Evolutionary conservation across 2,888 invertebrate species (phyloP).

Genomic region (Pseudeuparius sepicola): DNA sequence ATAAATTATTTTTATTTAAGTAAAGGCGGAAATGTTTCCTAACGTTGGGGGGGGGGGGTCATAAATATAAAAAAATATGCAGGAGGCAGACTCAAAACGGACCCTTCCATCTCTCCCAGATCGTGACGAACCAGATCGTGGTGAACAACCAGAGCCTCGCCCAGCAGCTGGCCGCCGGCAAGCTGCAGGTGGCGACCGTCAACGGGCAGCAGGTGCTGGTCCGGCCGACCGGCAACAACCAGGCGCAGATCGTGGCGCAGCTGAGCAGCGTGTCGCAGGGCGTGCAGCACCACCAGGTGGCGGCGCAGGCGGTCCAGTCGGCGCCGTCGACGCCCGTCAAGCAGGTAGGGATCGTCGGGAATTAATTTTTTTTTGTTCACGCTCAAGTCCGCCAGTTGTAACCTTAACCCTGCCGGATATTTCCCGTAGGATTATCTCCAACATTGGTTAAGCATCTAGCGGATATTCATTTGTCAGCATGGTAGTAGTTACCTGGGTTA

Average conservation of each 20-base stretch:
- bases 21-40: too few relatives aligned
- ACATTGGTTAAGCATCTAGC: too few relatives aligned
- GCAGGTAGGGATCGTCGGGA: constrained; percentile 5
- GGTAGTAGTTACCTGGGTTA: too few relatives aligned
- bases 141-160: constrained; percentile 68
- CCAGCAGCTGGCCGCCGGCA: constrained; percentile 73
- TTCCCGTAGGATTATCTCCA: too few relatives aligned
- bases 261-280: constrained; percentile 37
- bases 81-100: background rate
- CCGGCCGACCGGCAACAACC: constrained; percentile 66
- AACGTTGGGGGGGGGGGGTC: too few relatives aligned
- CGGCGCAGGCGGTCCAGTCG: constrained; percentile 10
- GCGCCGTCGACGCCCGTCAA: constrained; percentile 10
- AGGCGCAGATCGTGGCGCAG: constrained; percentile 68
- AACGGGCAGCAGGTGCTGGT: constrained; percentile 80
- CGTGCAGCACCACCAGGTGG: constrained; percentile 17
- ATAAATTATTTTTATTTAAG: too few relatives aligned
- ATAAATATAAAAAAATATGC: background rate
- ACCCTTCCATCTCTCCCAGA: constrained; percentile 31
- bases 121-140: constrained; percentile 56
- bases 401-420: too few relatives aligned
- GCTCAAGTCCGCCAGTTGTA: too few relatives aligned
- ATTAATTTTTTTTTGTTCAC: too few relatives aligned
- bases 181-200: constrained; percentile 73
- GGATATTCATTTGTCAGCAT: too few relatives aligned